A percentile compares a stretch with the other conserved stretches of the same genome.
Evolutionary conservation across 2,113 vertebrate species (phyloP).

Genomic region (Pagrus major): DNA sequence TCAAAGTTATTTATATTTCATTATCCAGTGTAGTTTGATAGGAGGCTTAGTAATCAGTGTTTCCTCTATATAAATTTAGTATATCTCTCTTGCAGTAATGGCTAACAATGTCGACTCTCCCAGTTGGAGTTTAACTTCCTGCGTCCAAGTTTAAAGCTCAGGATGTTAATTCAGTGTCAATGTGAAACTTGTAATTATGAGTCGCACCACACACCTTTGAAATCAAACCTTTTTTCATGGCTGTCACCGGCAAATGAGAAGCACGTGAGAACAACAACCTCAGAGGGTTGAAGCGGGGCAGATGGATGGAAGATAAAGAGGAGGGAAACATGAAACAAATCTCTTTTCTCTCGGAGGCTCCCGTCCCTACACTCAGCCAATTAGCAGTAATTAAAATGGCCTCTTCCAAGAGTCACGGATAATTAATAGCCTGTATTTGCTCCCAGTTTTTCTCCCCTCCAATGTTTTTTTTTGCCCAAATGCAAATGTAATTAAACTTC

Average conservation of each 20-base stretch:
- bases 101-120: too few species aligned
- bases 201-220: background rate
- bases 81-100: too few species aligned
- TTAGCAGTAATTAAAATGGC: conserved; percentile 66
- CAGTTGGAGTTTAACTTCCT: too few species aligned
- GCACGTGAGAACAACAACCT: conserved; percentile 15
- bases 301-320: conserved; percentile 28
- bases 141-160: too few species aligned
- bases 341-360: conserved; percentile 22
- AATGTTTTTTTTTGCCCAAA: conserved; percentile 2
- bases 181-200: background rate
- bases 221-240: background rate
- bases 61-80: too few species aligned
- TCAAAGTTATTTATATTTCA: too few species aligned
- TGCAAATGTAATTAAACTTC: conserved; percentile 66
- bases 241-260: background rate
- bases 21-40: too few species aligned
- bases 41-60: too few species aligned
- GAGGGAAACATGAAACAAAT: conserved; percentile 2
- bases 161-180: background rate
- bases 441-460: conserved; percentile 17
- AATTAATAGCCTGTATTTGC: conserved; percentile 58
- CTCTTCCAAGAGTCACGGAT: conserved; percentile 54
- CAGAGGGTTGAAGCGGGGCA: conserved; percentile 35
- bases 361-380: conserved; percentile 50